Conservation (phyloP, 1,140 invertebrate genomes). For the Procambarus clarkii region DNA sequence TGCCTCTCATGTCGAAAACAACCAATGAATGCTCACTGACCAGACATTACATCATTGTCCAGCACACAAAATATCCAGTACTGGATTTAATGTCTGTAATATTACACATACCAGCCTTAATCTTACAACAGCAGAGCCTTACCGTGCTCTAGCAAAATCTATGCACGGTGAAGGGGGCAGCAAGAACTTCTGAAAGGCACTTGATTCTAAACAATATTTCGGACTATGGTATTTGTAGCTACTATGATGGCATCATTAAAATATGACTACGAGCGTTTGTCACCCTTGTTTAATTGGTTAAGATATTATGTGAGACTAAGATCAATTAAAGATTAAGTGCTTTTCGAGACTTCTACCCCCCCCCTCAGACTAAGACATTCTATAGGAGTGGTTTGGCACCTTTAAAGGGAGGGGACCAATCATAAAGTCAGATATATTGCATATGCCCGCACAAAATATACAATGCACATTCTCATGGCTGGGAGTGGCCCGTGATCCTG, state of each 20-base stretch:
- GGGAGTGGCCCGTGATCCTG: not conserved
- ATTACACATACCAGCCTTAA: slow-evolving; percentile 64
- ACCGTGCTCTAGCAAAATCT: not conserved
- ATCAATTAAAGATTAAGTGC: slow-evolving; percentile 5
- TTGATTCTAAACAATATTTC: not conserved
- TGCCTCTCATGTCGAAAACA: not conserved
- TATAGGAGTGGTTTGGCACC: slow-evolving; percentile 59
- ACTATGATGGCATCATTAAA: not conserved
- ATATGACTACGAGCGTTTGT: not conserved
- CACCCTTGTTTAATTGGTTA: not conserved
- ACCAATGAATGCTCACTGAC: slow-evolving; percentile 6
- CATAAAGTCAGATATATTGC: not conserved
- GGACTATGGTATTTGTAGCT: too few species aligned
- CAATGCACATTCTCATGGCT: not conserved
- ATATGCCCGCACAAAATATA: not conserved
- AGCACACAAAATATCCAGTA: not conserved
- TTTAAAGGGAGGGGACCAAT: slow-evolving; percentile 22
- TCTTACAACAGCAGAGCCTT: slow-evolving; percentile 7
- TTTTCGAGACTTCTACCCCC: not conserved
- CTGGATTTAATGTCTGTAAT: slow-evolving; percentile 17
- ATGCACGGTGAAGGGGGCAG: not conserved
- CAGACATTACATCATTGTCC: not conserved
- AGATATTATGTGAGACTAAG: not conserved
- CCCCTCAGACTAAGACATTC: slow-evolving; percentile 21
- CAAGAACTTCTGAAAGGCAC: slow-evolving; percentile 36